Conservation (phyloP, 2,888 invertebrate species). For the Hemaris fuciformis region DNA sequence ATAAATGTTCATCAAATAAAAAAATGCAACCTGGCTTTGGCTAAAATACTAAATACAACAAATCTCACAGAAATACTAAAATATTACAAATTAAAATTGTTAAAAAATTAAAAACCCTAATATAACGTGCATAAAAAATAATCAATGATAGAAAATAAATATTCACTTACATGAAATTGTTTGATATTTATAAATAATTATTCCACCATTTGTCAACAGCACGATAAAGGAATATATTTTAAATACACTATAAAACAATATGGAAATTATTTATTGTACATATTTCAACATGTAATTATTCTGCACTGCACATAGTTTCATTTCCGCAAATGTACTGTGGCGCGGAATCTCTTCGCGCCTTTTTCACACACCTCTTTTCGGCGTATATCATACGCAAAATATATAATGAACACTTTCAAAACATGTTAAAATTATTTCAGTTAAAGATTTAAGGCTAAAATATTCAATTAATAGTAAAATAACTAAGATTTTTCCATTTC, state of each 20-base stretch:
- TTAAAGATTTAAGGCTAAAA: slow-evolving; percentile 22
- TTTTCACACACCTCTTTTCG: slow-evolving; percentile 57
- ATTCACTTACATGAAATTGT: slow-evolving; percentile 72
- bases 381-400: slow-evolving; percentile 28
- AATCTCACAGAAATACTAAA: too few species aligned
- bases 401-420: slow-evolving; percentile 22
- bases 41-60: too few species aligned
- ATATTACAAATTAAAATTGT: too few species aligned
- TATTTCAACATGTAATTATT: not conserved
- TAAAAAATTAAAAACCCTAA: too few species aligned
- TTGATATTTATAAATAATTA: slow-evolving; percentile 29
- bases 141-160: too few species aligned
- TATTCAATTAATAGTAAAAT: slow-evolving; percentile 32
- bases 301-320: slow-evolving; percentile 38
- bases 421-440: slow-evolving; percentile 26
- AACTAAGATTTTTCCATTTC: slow-evolving; percentile 45
- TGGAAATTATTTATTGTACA: not conserved
- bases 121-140: too few species aligned
- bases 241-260: not conserved
- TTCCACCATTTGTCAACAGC: slow-evolving; percentile 41
- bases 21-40: too few species aligned
- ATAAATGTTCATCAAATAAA: too few species aligned
- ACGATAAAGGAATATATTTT: slow-evolving; percentile 23
- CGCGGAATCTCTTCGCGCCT: slow-evolving; percentile 70
- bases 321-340: slow-evolving; percentile 40